Conservation (phyloP, 1,140 invertebrate species). For the Drosophila ananassae region DNA sequence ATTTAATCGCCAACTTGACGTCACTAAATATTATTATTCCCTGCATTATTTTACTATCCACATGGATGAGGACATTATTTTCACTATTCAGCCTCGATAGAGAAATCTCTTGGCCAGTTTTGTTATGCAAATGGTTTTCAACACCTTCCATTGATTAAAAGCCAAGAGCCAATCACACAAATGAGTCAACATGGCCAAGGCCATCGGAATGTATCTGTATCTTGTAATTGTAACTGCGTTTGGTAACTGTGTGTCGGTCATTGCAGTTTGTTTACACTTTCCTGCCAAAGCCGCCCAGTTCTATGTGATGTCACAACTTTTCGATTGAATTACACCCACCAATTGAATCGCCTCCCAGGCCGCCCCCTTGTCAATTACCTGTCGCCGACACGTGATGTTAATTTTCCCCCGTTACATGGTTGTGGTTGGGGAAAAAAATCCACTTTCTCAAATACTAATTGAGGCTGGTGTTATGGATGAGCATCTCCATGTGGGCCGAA, state of each 20-base stretch:
- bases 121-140: slow-evolving; percentile 16
- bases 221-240: slow-evolving; percentile 22
- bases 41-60: slow-evolving; percentile 5
- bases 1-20: slow-evolving; percentile 44
- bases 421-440: slow-evolving; percentile 15
- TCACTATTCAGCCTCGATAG: slow-evolving; percentile 52
- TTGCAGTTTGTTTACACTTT: slow-evolving; percentile 59
- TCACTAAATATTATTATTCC: slow-evolving; percentile 37
- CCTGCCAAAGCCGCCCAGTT: slow-evolving; percentile 33
- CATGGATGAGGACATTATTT: slow-evolving; percentile 8
- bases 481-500: slow-evolving; percentile 2
- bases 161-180: slow-evolving; percentile 43
- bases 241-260: slow-evolving; percentile 19
- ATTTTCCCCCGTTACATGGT: slow-evolving; percentile 28
- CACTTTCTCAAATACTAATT: slow-evolving; percentile 27
- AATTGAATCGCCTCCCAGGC: slow-evolving; percentile 1
- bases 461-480: background rate
- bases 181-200: slow-evolving; percentile 54
- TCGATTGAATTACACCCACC: slow-evolving; percentile 35
- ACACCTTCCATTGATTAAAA: slow-evolving; percentile 46
- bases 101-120: slow-evolving; percentile 20
- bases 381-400: slow-evolving; percentile 58
- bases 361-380: slow-evolving; percentile 40
- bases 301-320: slow-evolving; percentile 52
- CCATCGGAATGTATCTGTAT: slow-evolving; percentile 32